phyloP scores from a whole-genome alignment of 2,797 vertebrate genomes.

The Lithobates pipiens region DNA sequence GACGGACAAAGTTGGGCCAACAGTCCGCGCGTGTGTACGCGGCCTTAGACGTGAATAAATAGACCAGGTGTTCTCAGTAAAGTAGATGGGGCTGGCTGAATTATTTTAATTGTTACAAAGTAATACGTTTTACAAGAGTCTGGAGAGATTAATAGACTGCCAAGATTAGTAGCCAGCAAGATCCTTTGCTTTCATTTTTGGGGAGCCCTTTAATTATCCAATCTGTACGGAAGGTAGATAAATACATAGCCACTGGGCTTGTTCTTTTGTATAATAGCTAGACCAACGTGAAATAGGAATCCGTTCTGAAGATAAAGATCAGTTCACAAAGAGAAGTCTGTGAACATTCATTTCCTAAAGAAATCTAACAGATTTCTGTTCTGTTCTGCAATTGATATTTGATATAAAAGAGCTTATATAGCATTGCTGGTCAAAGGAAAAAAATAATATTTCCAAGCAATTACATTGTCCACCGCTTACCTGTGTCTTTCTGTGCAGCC shows the following conservation, averaged over 20 bases:
- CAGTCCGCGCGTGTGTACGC: too few species aligned
- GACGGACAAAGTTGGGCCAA: too few species aligned
- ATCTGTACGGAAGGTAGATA: constrained; percentile 45
- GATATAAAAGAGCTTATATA: too few species aligned
- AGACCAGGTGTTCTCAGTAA: constrained; percentile 30
- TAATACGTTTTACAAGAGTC: constrained; percentile 4
- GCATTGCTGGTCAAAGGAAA: too few species aligned
- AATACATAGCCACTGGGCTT: constrained; percentile 19
- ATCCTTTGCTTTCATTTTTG: background rate
- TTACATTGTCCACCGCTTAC: too few species aligned
- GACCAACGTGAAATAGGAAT: background rate
- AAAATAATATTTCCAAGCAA: too few species aligned
- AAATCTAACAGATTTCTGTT: background rate
- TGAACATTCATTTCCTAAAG: background rate
- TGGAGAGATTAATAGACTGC: background rate
- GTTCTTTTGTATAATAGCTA: constrained; percentile 2
- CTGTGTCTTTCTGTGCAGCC: too few species aligned
- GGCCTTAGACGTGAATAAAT: background rate
- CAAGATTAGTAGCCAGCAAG: constrained; percentile 24
- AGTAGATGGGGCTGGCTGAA: background rate
- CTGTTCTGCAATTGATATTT: too few species aligned
- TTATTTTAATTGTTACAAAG: constrained; percentile 26
- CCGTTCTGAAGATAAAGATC: background rate
- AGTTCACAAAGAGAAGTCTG: background rate
- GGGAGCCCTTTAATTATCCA: constrained; percentile 44